Percentiles rank a stretch among this genome's conserved stretches.
Evolutionary conservation across 2,797 vertebrate species (phyloP).

Genomic region (Gadopsis marmoratus): DNA sequence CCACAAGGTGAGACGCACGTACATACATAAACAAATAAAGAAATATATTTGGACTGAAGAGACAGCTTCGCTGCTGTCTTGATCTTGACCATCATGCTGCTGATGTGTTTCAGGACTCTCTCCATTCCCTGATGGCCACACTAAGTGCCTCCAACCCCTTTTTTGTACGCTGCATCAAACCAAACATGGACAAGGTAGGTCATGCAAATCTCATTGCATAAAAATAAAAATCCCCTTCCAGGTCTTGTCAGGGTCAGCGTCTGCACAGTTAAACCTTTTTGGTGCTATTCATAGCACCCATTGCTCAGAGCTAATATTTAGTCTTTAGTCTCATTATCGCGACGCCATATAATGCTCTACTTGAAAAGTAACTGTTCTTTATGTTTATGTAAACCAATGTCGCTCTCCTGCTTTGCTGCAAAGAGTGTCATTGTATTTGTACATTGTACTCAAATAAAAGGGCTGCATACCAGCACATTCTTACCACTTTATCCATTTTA

Average conservation of each 20-base stretch:
- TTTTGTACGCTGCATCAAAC: slow-evolving; percentile 96
- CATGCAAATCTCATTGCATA: slow-evolving; percentile 56
- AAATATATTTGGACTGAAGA: slow-evolving; percentile 7
- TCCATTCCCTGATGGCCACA: slow-evolving; percentile 93
- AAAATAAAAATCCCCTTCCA: slow-evolving; percentile 48
- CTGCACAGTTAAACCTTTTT: slow-evolving; percentile 61
- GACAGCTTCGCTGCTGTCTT: background rate
- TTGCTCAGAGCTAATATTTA: slow-evolving; percentile 53
- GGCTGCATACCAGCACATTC: slow-evolving; percentile 72
- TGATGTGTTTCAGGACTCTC: slow-evolving; percentile 88
- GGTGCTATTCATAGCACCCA: slow-evolving; percentile 66
- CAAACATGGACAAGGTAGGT: slow-evolving; percentile 93
- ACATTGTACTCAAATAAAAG: slow-evolving; percentile 37
- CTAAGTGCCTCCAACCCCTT: slow-evolving; percentile 94
- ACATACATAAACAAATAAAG: background rate
- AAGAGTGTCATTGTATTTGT: slow-evolving; percentile 59
- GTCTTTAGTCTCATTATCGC: slow-evolving; percentile 19
- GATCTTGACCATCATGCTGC: slow-evolving; percentile 40
- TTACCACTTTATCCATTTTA: slow-evolving; percentile 63
- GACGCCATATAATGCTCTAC: slow-evolving; percentile 36
- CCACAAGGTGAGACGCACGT: background rate
- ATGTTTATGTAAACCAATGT: slow-evolving; percentile 31
- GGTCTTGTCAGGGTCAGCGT: slow-evolving; percentile 65
- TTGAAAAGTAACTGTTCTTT: slow-evolving; percentile 18
- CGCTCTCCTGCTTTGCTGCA: slow-evolving; percentile 30